A percentile compares a stretch with the other conserved stretches of the same genome.
phyloP scores from a whole-genome alignment of 2,888 invertebrate genomes.

The Phania funesta region DNA sequence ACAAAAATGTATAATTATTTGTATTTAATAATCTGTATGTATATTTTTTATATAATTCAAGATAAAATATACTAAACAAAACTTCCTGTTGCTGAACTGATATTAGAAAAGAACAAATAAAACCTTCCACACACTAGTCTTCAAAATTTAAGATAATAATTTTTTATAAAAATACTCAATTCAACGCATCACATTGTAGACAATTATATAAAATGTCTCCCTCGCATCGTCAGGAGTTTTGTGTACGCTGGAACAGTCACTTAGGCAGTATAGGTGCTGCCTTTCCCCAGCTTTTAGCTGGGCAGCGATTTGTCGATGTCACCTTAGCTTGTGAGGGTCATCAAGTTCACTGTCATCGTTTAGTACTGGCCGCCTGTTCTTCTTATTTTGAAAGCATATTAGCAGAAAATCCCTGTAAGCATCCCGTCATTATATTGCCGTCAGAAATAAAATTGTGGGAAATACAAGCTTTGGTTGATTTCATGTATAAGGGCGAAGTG shows the following conservation, averaged over 20 bases:
- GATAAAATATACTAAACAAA: background rate
- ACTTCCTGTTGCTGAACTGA: constrained; percentile 16
- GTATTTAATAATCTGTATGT: too few species aligned
- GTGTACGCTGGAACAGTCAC: constrained; percentile 81
- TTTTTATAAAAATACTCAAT: background rate
- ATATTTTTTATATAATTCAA: background rate
- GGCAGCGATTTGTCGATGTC: constrained; percentile 88
- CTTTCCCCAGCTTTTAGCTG: constrained; percentile 79
- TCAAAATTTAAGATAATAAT: constrained; percentile 15
- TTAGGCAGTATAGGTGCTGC: constrained; percentile 80
- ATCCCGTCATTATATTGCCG: constrained; percentile 90
- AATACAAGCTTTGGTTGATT: constrained; percentile 92
- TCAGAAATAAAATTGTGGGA: constrained; percentile 92
- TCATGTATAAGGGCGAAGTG: constrained; percentile 95
- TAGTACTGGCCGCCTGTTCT: constrained; percentile 91
- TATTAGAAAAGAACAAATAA: constrained; percentile 8
- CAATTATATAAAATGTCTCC: constrained; percentile 64
- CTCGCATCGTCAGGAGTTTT: constrained; percentile 77
- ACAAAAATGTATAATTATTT: too few species aligned
- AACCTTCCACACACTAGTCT: constrained; percentile 63
- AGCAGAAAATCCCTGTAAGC: constrained; percentile 91
- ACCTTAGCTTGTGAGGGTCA: constrained; percentile 93
- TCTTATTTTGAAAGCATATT: constrained; percentile 90
- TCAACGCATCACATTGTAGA: constrained; percentile 14
- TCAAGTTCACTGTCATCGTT: constrained; percentile 90